phyloP scores from a whole-genome alignment of 2,888 invertebrate species.

The Nephrotoma flavescens region DNA sequence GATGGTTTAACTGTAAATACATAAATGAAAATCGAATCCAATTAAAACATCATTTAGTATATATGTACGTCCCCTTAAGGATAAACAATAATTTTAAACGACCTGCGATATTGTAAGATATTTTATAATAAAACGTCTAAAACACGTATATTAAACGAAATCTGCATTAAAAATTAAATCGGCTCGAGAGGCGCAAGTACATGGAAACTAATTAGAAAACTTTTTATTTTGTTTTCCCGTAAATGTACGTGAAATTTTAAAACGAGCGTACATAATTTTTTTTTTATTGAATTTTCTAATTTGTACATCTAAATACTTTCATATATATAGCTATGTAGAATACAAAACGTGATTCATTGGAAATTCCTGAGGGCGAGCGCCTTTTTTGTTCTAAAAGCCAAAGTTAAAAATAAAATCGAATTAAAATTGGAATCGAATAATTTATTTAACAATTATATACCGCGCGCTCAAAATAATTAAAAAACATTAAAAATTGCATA shows the following conservation, averaged over 20 bases:
- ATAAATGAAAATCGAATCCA: constrained; percentile 8
- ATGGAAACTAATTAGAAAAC: not conserved
- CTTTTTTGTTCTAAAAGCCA: not conserved
- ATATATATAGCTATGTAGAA: not conserved
- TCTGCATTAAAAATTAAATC: not conserved
- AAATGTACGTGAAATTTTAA: not conserved
- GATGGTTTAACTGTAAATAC: constrained; percentile 65
- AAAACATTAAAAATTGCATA: not conserved
- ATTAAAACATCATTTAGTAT: not conserved
- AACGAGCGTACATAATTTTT: not conserved
- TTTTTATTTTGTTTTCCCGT: not conserved
- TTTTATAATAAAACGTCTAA: not conserved
- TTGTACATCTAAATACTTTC: not conserved
- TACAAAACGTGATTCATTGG: not conserved
- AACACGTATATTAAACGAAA: not conserved
- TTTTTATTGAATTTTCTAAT: not conserved
- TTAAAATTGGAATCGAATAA: not conserved
- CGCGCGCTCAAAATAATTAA: not conserved
- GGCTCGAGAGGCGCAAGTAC: not conserved
- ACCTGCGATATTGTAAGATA: not conserved
- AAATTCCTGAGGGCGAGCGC: not conserved
- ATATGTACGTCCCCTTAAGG: not conserved
- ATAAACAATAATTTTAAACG: not conserved
- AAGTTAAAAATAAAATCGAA: not conserved
- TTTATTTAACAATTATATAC: not conserved